Conservation (phyloP, 1,140 invertebrate genomes). For the Cydia amplana region DNA sequence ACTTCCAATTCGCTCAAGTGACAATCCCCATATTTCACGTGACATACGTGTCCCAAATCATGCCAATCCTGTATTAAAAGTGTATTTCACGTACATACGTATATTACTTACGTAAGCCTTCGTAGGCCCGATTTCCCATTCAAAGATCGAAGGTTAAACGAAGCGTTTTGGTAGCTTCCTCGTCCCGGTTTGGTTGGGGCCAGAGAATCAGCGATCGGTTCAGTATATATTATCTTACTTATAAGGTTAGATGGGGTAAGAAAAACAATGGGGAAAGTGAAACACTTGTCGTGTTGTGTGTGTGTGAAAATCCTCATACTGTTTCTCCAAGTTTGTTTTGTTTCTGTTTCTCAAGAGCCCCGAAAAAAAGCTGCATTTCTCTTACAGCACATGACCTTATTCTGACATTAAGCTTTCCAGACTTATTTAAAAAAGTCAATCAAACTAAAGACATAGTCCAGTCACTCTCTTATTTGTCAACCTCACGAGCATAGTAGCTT, state of each 20-base stretch:
- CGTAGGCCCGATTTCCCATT: conserved; percentile 55
- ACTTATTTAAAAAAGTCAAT: no score
- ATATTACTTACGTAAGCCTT: conserved; percentile 23
- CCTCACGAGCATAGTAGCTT: no score
- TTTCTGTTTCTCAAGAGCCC: no score
- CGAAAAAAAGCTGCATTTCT: no score
- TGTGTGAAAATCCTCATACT: no score
- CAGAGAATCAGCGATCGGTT: conserved; percentile 39
- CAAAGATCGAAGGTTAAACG: conserved; percentile 67
- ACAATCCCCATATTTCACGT: conserved; percentile 9
- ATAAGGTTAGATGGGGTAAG: background rate
- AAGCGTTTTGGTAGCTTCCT: conserved; percentile 59
- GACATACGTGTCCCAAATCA: conserved; percentile 27
- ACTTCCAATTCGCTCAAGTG: background rate
- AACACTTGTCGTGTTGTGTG: no score
- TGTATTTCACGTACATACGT: conserved; percentile 27
- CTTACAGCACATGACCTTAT: no score
- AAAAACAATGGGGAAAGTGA: no score
- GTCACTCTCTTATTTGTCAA: no score
- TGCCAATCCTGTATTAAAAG: conserved; percentile 29
- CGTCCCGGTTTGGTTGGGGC: conserved; percentile 43
- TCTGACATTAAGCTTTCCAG: no score
- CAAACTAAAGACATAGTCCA: no score
- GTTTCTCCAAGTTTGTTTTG: no score
- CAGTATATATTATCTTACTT: background rate